Base-by-base conservation (phyloP, 2,888 invertebrate species). In the Acanthococcus lagerstroemiae region DNA sequence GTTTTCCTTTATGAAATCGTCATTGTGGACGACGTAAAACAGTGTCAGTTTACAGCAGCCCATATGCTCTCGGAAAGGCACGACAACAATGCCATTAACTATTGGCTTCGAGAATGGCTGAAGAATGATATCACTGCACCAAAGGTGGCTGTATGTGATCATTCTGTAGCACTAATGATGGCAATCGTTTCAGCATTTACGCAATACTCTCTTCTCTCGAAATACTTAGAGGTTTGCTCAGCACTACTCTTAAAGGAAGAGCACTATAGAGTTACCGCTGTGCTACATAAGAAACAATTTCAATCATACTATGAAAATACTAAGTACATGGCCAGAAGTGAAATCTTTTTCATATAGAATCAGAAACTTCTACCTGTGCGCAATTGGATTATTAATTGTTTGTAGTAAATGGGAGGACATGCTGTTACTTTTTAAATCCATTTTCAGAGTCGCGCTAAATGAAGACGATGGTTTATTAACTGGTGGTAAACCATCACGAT, bases 61-160 rank as follows among this genome's bases (percentile, higher is more conserved):
- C 68, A 69, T 56, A 67, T 69, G 66, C 44, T 69, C 3, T 68
- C 69, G 9, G 67, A 65, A 26, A 26, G 60, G n/a, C 68, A 68
- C 30, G 63, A 67, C 30, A 61, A 55, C 9, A 68, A 67, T 22
- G 46, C 67, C 9, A 68, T 69, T 26, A 45, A 27, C 22, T 57
- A 58, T 25, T 69, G 69, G 67, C 48, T 68, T 15, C 45, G 19
- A 2, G 58, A 68, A 27, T 69, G 68, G 69, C 37, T 27, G 3
- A 44, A 56, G 19, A 24, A 24, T 30, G 68, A 58, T 7, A 63
- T 63, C 9, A 7, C 46, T 25, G 7, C 25, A 15, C 67, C 68
- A 4, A 58, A 67, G 24, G 63, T 66, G 15, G 30, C 68, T 25
- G 68, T 68, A 2, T 50, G 26, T 17, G 67, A 68, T 48, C 55